Percentiles rank a stretch among this genome's conserved stretches.
Evolutionary conservation across 1,140 invertebrate species (phyloP).

Genomic region (Steinernema feltiae): DNA sequence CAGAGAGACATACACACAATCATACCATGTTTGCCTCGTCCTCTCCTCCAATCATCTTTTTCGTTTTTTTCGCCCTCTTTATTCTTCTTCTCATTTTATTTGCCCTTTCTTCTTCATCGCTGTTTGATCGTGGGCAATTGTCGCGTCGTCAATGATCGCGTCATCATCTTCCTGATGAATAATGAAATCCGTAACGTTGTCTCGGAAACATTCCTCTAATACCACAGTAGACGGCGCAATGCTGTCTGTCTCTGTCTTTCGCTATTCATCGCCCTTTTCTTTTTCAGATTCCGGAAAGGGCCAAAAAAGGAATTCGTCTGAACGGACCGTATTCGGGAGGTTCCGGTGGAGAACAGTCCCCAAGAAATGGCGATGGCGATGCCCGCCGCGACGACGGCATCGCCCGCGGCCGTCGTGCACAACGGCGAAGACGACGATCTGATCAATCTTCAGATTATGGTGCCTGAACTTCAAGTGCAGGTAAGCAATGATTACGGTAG

Average conservation of each 20-base stretch:
- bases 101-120: too few relatives aligned
- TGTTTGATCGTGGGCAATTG: constrained; percentile 4
- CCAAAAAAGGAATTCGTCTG: not conserved
- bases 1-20: not conserved
- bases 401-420: constrained; percentile 28
- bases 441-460: constrained; percentile 59
- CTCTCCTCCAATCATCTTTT: too few relatives aligned
- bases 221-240: not conserved
- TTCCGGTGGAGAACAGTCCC: constrained; percentile 2
- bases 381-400: constrained; percentile 11
- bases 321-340: not conserved
- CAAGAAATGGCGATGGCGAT: constrained; percentile 21
- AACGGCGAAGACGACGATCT: constrained; percentile 39
- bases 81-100: too few relatives aligned
- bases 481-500: constrained; percentile 41
- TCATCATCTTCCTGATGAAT: not conserved
- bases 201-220: not conserved
- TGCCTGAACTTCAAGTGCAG: constrained; percentile 60
- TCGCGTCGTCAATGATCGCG: not conserved
- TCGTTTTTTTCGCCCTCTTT: too few relatives aligned
- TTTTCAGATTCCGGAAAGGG: not conserved
- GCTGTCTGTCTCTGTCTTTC: too few relatives aligned
- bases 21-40: not conserved
- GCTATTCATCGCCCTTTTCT: not conserved
- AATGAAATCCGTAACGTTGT: not conserved